Percentiles rank a stretch among this genome's conserved stretches.
Evolutionary conservation across 37 sponge, comb jelly and placozoan genomes (phyloP).

Genomic region (Crambe crambe): DNA sequence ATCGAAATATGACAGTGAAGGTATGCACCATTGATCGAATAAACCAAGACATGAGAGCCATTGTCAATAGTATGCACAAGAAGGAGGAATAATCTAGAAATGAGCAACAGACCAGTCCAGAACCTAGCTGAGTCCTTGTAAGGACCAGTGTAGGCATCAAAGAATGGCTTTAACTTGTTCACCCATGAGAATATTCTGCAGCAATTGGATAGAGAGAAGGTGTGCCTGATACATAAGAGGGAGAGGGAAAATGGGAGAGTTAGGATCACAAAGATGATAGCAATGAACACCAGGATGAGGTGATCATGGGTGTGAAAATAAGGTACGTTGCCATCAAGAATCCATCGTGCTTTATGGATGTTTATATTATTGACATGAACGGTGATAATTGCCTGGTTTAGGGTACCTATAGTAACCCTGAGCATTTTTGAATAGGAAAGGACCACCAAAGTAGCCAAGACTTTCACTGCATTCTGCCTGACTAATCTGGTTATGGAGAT

Average conservation of each 20-base stretch:
- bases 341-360: neutral
- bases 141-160: conserved; percentile 23
- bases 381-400: neutral
- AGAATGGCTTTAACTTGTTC: conserved; percentile 16
- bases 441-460: conserved; percentile 14
- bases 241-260: neutral
- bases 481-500: neutral
- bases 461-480: conserved; percentile 14
- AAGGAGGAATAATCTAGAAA: neutral
- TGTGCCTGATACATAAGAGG: neutral
- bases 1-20: too few species aligned
- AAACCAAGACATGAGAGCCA: too few species aligned
- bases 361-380: neutral
- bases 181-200: neutral
- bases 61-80: neutral
- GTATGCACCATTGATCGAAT: neutral
- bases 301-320: conserved; percentile 5
- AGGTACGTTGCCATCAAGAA: conserved; percentile 8
- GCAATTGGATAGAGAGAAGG: neutral
- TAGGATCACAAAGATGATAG: neutral
- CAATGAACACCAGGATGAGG: neutral
- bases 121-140: neutral
- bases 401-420: neutral
- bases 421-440: conserved; percentile 29
- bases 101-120: conserved; percentile 16